Evolutionary conservation across 2,797 vertebrate genomes (phyloP).

Genomic region (Anabas testudineus): DNA sequence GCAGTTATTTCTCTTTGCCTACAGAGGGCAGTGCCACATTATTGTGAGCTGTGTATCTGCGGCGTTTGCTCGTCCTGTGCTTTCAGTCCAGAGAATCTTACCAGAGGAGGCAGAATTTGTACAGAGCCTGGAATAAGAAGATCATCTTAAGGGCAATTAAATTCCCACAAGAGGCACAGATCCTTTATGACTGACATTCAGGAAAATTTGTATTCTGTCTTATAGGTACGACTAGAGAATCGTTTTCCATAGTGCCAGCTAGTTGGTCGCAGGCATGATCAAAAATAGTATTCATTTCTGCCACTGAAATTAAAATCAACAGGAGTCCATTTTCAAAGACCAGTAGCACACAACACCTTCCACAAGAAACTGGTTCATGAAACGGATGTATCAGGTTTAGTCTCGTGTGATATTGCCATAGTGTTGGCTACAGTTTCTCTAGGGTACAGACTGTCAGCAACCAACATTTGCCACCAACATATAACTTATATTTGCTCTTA

Average conservation of each 20-base stretch:
- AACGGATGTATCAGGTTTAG: background rate
- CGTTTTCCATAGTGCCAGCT: conserved; percentile 9
- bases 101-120: conserved; percentile 35
- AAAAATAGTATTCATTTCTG: conserved; percentile 22
- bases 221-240: conserved; percentile 15
- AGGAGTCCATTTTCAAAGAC: conserved; percentile 31
- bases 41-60: background rate
- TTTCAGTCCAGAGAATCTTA: conserved; percentile 36
- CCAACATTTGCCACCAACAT: background rate
- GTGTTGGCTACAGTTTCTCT: background rate
- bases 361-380: conserved; percentile 5
- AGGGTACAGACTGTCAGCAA: background rate
- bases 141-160: conserved; percentile 24
- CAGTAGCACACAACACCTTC: conserved; percentile 13
- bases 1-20: conserved; percentile 52
- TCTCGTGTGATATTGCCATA: background rate
- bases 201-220: conserved; percentile 5
- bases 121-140: background rate
- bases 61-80: conserved; percentile 21
- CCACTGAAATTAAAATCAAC: conserved; percentile 27
- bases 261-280: conserved; percentile 29
- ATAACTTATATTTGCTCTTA: background rate
- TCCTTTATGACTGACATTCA: conserved; percentile 32
- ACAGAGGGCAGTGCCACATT: conserved; percentile 74
- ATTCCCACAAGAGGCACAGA: conserved; percentile 21